Evolutionary conservation across 2,797 vertebrate genomes (phyloP), one percentile per base, ranked within the genome.

Genomic region (Pogoniulus pusillus): DNA sequence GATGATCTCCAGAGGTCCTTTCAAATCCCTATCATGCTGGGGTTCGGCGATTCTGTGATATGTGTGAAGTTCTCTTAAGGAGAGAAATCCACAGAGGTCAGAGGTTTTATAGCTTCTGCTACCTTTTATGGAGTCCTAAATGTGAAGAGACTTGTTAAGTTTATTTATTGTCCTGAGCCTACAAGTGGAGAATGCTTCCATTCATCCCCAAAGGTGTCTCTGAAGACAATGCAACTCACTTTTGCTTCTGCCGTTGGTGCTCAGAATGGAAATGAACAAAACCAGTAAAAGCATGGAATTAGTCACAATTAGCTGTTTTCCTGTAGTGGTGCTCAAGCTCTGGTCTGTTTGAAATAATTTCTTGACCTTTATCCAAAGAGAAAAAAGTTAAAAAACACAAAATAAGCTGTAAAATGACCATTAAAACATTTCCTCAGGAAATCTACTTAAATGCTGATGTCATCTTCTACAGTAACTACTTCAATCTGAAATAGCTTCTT

Each of bases 381-480:
- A 29, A 74, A 85, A 81, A 91, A 82, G 43, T 72, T 72, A 2
- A 89, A 92, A 91, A 82, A 76, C 34, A 2, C 55, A 89, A 94
- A 94, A 87, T 74, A 90, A 85, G 34, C 90, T 74, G 58, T 65
- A 65, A 91, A 91, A 77, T 37, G 34, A 26, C 80, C 43, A 93
- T 94, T 92, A 85, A 89, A 91, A 77, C 66, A 83, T 94, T 93
- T 91, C 89, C 92, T 93, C 82, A 78, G 92, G 92, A 96, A 94
- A 95, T 93, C 85, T 73, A 3, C 94, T 93, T 91, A 94, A 90
- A 87, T 41, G 68, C 58, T 94, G 92, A 94, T 89, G 80, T 91
- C 32, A 91, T 92, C 90, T 93, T 75, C 82, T 75, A 60, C 73
- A 32, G 35, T 45, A 70, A 73, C 64, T 47, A n/a, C 57, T 90